Evolutionary conservation across 1,140 invertebrate species (phyloP), one percentile per base, ranked within the genome.

Genomic region (Cydia amplana): DNA sequence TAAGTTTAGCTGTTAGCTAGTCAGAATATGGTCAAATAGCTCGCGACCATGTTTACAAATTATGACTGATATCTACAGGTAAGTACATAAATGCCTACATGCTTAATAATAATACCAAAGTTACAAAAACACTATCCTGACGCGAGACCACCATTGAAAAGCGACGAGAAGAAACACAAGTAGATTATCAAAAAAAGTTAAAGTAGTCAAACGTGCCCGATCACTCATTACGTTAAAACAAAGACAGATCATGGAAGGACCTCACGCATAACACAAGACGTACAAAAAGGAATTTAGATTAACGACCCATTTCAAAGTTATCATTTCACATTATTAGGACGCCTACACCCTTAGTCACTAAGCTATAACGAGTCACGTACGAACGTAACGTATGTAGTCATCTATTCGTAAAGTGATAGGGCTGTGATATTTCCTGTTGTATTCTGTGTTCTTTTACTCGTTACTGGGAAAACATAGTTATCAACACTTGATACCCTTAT

Each of bases 241-340:
- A 9, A 60, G 3, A 60, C 7, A 14, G 55, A 60, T 60, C 20
- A 60, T n/a, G 9, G 9, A 9, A 60, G 20, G 55, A 60, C 55
- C 55, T 20, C 20, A 25, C 25, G 28, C 18, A 12, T 74, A 43
- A 40, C 25, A 3, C 20, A 60, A 60, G 1, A 10, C 6, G 20
- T 60, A 60, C 55, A 10, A 60, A 60, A 60, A 60, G 55, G 55
- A 60, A 60, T 60, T 60, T 60, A 60, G 6, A 60, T 60, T 60
- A 60, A 20, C 20, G 55, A 60, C 2, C 1, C 20, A 60, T 60
- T 60, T 60, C 55, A 3, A 60, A 60, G 18, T 60, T 60, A 60
- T 60, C 55, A 60, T 23, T 23, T 23, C 5, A 60, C 55, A 60
- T 60, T 51, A 51, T 51, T 60, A 23, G 55, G 20, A 12, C 18